phyloP scores from a whole-genome alignment of 2,888 invertebrate species.

The Myopa testacea region DNA sequence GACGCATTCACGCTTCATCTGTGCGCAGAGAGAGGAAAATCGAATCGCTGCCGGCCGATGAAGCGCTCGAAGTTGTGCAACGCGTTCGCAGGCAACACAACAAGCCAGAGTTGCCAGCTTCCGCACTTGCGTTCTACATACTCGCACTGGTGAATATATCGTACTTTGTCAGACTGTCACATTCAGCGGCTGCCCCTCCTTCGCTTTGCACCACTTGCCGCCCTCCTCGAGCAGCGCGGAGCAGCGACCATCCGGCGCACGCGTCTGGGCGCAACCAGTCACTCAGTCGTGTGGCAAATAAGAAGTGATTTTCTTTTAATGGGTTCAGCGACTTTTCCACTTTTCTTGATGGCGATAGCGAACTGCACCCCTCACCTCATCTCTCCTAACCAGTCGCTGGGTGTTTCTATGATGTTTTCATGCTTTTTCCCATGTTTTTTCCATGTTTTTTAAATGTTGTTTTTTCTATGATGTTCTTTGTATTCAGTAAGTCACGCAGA shows the following conservation, averaged over 20 bases:
- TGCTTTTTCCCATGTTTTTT: neutral
- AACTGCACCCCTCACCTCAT: neutral
- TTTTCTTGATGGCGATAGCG: neutral
- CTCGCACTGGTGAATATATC: no score
- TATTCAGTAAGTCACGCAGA: conserved; percentile 29
- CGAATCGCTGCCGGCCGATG: neutral
- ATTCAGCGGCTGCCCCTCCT: no score
- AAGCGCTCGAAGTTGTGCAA: neutral
- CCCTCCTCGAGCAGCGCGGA: neutral
- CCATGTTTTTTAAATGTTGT: neutral
- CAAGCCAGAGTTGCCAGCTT: neutral
- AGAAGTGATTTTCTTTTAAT: conserved; percentile 37
- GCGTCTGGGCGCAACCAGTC: neutral
- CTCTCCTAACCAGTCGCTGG: neutral
- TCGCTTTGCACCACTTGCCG: no score
- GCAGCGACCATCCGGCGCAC: neutral
- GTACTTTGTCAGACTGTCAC: neutral
- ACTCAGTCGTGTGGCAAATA: conserved; percentile 29
- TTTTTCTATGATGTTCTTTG: neutral
- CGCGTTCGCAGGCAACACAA: neutral
- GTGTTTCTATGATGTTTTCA: neutral
- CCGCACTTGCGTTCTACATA: neutral
- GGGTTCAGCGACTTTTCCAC: conserved; percentile 40
- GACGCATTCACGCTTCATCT: conserved; percentile 22
- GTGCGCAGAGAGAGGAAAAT: neutral